phyloP scores from a whole-genome alignment of 2,797 vertebrate genomes.

The Molossus alvarezi region DNA sequence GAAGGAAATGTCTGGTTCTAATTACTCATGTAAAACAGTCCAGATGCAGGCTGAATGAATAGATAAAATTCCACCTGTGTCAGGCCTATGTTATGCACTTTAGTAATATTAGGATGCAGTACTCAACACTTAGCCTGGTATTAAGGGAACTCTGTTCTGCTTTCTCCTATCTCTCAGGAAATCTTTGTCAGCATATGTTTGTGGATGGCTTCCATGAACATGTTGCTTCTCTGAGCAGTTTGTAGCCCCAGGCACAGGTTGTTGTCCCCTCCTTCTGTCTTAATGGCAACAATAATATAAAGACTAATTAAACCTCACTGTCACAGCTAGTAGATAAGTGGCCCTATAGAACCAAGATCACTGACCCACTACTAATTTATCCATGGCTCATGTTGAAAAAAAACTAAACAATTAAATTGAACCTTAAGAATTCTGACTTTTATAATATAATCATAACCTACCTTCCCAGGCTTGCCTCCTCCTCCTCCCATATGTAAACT shows the following conservation, averaged over 20 bases:
- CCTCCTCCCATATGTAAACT: background rate
- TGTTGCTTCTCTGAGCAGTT: background rate
- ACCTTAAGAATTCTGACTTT: background rate
- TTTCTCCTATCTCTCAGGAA: conserved; percentile 7
- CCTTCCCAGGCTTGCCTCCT: background rate
- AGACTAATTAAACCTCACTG: background rate
- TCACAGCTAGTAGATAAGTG: background rate
- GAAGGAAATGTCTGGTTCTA: background rate
- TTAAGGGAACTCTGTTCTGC: background rate
- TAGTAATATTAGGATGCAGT: background rate
- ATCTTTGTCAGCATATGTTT: background rate
- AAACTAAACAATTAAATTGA: background rate
- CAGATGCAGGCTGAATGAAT: background rate
- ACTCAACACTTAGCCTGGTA: background rate
- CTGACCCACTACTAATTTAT: background rate
- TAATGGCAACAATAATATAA: background rate
- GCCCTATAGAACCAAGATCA: too few relatives aligned
- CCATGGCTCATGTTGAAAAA: background rate
- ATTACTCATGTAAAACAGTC: conserved; percentile 7
- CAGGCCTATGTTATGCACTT: background rate
- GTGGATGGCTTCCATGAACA: background rate
- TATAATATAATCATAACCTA: background rate
- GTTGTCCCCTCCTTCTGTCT: background rate
- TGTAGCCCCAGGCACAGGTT: background rate
- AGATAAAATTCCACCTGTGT: background rate